phyloP scores from a whole-genome alignment of 2,888 invertebrate genomes.

The Coecobrya sp. region DNA sequence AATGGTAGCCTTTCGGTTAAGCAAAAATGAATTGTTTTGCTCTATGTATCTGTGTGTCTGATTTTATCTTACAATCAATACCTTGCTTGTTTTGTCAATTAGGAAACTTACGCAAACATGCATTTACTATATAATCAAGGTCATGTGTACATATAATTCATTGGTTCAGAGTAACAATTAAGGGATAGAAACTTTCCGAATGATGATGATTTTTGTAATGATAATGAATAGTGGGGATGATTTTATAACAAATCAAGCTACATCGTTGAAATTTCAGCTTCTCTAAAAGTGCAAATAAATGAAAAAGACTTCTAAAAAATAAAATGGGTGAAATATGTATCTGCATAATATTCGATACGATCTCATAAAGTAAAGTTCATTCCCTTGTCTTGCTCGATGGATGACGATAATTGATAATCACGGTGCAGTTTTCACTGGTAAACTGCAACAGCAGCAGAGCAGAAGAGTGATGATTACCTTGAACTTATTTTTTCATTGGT shows the following conservation, averaged over 20 bases:
- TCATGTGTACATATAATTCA: background rate
- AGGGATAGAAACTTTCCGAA: conserved; percentile 8
- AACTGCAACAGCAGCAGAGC: background rate
- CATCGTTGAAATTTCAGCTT: background rate
- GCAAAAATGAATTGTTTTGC: background rate
- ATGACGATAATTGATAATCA: background rate
- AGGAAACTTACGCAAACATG: background rate
- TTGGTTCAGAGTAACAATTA: background rate
- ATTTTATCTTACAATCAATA: conserved; percentile 3
- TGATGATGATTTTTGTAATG: background rate
- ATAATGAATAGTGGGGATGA: background rate
- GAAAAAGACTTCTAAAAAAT: too few relatives aligned
- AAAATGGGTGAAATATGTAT: background rate
- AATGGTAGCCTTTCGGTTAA: conserved; percentile 62
- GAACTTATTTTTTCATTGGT: conserved; percentile 32
- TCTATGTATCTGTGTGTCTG: conserved; percentile 24
- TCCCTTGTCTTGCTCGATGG: conserved; percentile 36
- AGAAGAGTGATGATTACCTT: conserved; percentile 24
- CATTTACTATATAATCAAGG: conserved; percentile 16
- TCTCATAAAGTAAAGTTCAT: conserved; percentile 5
- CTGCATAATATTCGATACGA: background rate
- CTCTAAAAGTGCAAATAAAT: background rate
- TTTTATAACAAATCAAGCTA: background rate
- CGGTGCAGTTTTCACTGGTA: conserved; percentile 15
- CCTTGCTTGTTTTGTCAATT: conserved; percentile 31